A percentile compares a stretch with the other conserved stretches of the same genome.
Conservation (phyloP, 1,140 invertebrate genomes). For the Caenorhabditis briggsae region DNA sequence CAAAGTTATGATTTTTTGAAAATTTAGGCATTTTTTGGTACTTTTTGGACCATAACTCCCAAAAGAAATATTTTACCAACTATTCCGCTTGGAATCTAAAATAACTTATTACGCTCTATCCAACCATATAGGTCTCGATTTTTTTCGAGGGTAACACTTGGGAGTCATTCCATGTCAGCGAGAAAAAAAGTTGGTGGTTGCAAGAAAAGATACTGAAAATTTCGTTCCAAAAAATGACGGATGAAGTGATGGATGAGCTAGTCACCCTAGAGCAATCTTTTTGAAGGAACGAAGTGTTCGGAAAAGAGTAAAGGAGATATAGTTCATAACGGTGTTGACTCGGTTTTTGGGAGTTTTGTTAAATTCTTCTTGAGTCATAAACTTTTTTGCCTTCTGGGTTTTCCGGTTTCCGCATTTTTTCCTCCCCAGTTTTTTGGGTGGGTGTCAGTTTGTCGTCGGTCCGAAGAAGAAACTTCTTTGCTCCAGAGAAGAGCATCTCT, state of each 20-base stretch:
- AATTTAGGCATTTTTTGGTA: no score
- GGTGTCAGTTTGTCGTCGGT: constrained; percentile 31
- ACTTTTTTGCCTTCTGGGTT: constrained; percentile 20
- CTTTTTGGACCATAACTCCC: no score
- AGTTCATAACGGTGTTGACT: constrained; percentile 29
- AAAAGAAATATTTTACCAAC: no score
- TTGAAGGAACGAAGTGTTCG: neutral
- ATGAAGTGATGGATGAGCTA: constrained; percentile 46
- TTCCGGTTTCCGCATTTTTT: constrained; percentile 34
- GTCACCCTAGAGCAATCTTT: neutral
- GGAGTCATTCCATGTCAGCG: neutral
- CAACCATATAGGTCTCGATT: no score
- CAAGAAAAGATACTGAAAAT: constrained; percentile 38
- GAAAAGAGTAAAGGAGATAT: neutral
- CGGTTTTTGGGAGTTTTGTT: neutral
- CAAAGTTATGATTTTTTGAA: no score
- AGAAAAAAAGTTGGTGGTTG: neutral
- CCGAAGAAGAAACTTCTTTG: constrained; percentile 39
- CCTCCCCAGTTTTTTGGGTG: constrained; percentile 26
- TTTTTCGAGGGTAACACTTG: no score
- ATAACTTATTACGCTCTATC: no score
- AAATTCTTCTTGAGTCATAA: constrained; percentile 4
- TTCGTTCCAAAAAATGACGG: constrained; percentile 17
- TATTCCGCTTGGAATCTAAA: no score
- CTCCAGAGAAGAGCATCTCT: neutral